A percentile compares a stretch with the other conserved stretches of the same genome.
phyloP scores from a whole-genome alignment of 2,888 invertebrate genomes.

The Cosmia pyralina region DNA sequence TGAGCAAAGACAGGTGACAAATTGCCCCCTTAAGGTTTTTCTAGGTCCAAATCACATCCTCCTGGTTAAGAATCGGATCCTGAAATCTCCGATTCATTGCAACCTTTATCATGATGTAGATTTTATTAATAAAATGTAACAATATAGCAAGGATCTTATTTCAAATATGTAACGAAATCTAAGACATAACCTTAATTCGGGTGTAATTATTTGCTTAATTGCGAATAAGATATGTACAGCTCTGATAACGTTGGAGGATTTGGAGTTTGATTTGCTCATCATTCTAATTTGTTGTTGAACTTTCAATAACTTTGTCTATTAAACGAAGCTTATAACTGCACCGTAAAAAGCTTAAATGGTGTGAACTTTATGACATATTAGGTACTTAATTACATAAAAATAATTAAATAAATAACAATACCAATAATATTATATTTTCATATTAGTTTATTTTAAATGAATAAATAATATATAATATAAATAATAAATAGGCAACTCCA shows the following conservation, averaged over 20 bases:
- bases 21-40: no score
- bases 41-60: background rate
- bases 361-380: background rate
- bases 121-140: conserved; percentile 1
- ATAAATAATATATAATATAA: no score
- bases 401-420: background rate
- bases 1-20: no score
- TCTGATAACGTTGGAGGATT: background rate
- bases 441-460: background rate
- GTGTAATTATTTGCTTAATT: background rate
- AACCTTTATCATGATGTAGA: background rate
- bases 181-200: background rate
- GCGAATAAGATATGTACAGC: background rate
- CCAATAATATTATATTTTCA: background rate
- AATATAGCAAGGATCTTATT: background rate
- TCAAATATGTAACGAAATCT: conserved; percentile 5
- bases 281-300: background rate
- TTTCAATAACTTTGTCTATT: background rate
- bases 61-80: background rate
- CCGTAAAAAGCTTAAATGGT: background rate
- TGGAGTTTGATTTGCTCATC: no score
- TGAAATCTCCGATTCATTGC: background rate
- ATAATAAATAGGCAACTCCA: background rate
- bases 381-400: background rate
- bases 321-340: background rate